Base-by-base conservation (phyloP, 2,113 vertebrate species). In the Calypte anna region DNA sequence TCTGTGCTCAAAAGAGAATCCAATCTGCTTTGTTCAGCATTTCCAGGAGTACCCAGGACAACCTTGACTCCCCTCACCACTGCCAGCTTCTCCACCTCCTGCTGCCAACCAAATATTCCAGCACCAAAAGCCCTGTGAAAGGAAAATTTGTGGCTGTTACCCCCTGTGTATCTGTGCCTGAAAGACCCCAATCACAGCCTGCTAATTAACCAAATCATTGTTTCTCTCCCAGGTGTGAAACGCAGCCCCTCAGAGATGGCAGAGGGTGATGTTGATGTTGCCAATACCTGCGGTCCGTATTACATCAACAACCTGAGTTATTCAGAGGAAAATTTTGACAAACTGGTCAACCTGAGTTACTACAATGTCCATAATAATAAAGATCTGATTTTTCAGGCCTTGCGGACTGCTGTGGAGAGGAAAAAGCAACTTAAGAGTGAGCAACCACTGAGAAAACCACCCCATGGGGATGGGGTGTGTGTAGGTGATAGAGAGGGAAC, bases 311-410 rank as follows among this genome's bases (percentile, higher is more conserved):
- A 98, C 62, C 84, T 98, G 76, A 97, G 92, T 3, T 98, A 98
- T 72, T 97, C 98, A 3, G 97, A 97, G 43, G 90, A 95, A 4
- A 50, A 97, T 91, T 98, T 98, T 18, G 97, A 98, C 96, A 98
- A 97, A 79, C 67, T 98, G 82, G 95, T 97, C 82, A 98, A 98
- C 28, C 91, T 98, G 43, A 95, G 96, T 3, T 97, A 98, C 85
- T 98, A 98, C 88, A 98, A 98, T 2, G 67, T 98, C 70, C 94
- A 97, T 89, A 98, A 98, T 77, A 98, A 98, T 51, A 94, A 97
- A 75, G 97, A 96, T 61, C 86, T 78, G 70, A 96, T 98, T 88
- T 80, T 98, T 28, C 96, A 94, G 87, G 97, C 97, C 74, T 84
- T 98, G 87, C 76, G 8, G 13, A 68, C 95, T 0, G 97, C 94